phyloP scores from a whole-genome alignment of 2,888 invertebrate genomes.

The Aromia moschata region DNA sequence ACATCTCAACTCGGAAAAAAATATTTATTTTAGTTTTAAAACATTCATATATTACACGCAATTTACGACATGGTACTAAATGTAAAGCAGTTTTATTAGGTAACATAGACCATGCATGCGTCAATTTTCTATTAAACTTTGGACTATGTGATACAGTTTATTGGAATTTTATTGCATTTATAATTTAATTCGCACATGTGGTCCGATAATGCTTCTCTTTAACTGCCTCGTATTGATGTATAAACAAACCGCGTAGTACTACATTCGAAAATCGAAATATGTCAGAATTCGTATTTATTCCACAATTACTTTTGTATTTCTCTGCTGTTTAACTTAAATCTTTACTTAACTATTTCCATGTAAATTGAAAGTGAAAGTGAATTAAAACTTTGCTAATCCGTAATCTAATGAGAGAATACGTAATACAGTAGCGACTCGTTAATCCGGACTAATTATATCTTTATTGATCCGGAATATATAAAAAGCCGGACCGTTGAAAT shows the following conservation, averaged over 20 bases:
- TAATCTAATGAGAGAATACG: too few relatives aligned
- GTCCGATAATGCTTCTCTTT: not conserved
- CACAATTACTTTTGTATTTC: too few relatives aligned
- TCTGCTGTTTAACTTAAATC: too few relatives aligned
- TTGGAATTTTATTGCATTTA: slow-evolving; percentile 18
- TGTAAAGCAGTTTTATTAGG: slow-evolving; percentile 7
- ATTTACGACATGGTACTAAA: slow-evolving; percentile 8
- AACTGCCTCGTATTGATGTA: not conserved
- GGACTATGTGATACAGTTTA: slow-evolving; percentile 3
- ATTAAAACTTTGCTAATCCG: too few relatives aligned
- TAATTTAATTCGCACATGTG: not conserved
- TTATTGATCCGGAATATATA: too few relatives aligned
- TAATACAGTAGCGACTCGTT: too few relatives aligned
- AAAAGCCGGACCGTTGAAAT: too few relatives aligned
- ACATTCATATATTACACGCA: slow-evolving; percentile 5
- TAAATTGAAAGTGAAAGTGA: too few relatives aligned
- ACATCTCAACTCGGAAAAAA: slow-evolving; percentile 7
- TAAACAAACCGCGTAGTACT: not conserved
- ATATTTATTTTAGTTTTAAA: slow-evolving; percentile 17
- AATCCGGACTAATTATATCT: too few relatives aligned
- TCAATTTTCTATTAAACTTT: slow-evolving; percentile 12
- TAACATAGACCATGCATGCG: slow-evolving; percentile 1
- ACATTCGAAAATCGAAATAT: not conserved
- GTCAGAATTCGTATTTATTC: too few relatives aligned
- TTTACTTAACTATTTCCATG: too few relatives aligned